phyloP scores from a whole-genome alignment of 2,113 vertebrate genomes.

The Cynopterus brachyotis region DNA sequence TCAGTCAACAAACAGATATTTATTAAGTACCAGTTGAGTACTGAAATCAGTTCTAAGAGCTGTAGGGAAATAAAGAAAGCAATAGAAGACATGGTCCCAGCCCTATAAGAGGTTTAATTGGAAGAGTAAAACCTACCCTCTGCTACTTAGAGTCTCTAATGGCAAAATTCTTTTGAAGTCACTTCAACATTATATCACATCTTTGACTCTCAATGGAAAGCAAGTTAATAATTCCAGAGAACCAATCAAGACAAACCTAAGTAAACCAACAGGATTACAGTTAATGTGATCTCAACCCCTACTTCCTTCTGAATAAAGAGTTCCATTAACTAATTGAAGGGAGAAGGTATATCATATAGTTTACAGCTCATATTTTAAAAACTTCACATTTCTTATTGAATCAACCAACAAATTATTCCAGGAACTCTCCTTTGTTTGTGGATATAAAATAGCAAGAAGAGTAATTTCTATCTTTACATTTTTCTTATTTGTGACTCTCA shows the following conservation, averaged over 20 bases:
- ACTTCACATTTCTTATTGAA: neutral
- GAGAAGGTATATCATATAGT: neutral
- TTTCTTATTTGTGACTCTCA: neutral
- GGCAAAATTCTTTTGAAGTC: constrained; percentile 26
- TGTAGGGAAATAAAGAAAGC: constrained; percentile 16
- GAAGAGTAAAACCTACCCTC: neutral
- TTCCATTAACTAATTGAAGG: constrained; percentile 11
- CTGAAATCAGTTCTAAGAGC: neutral
- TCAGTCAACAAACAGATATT: constrained; percentile 15
- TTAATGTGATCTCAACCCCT: neutral
- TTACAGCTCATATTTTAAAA: neutral
- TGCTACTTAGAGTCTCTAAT: neutral
- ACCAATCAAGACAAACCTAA: neutral
- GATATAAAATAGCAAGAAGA: neutral
- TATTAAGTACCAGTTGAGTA: neutral
- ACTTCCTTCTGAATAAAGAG: constrained; percentile 3
- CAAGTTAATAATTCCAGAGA: neutral
- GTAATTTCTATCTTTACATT: neutral
- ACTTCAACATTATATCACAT: neutral
- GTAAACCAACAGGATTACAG: neutral
- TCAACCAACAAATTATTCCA: neutral
- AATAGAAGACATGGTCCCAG: neutral
- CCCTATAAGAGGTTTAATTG: neutral
- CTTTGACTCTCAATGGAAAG: constrained; percentile 27
- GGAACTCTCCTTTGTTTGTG: neutral